Percentiles rank a stretch among this genome's conserved stretches.
These are phyloP conservation scores for Pampus argenteus DNA, from an alignment of 2,797 vertebrate genomes.

Conservation along the genomic window DNA sequence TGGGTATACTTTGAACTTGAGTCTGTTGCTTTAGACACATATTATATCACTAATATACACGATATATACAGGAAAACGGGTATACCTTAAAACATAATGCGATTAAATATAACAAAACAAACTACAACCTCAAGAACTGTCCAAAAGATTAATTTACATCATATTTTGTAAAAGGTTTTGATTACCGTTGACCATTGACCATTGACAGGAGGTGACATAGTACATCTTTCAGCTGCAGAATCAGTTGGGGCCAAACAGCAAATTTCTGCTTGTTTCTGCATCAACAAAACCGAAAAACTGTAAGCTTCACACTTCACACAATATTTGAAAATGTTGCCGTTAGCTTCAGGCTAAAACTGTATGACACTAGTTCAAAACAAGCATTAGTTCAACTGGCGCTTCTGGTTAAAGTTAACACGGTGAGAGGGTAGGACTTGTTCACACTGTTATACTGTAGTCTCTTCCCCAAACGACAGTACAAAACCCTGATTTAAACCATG, in stretches of 20 bases:
- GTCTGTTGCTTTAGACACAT: neutral
- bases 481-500: constrained; percentile 44
- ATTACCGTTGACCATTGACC: no score
- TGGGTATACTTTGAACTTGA: neutral
- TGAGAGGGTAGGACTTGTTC: constrained; percentile 28
- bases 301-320: neutral
- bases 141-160: neutral
- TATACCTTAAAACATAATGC: no score
- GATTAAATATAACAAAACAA: neutral
- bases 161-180: no score
- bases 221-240: no score
- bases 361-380: constrained; percentile 24
- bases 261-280: no score
- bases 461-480: constrained; percentile 35
- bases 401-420: constrained; percentile 20
- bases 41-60: neutral
- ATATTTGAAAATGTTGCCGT: neutral
- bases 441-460: constrained; percentile 18
- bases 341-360: neutral
- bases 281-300: neutral
- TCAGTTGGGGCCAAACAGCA: no score
- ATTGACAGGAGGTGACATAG: no score
- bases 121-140: neutral
- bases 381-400: constrained; percentile 27
- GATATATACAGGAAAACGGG: no score